A percentile compares a stretch with the other conserved stretches of the same genome.
Evolutionary conservation across 2,797 vertebrate species (phyloP).

Genomic region (Esox lucius): DNA sequence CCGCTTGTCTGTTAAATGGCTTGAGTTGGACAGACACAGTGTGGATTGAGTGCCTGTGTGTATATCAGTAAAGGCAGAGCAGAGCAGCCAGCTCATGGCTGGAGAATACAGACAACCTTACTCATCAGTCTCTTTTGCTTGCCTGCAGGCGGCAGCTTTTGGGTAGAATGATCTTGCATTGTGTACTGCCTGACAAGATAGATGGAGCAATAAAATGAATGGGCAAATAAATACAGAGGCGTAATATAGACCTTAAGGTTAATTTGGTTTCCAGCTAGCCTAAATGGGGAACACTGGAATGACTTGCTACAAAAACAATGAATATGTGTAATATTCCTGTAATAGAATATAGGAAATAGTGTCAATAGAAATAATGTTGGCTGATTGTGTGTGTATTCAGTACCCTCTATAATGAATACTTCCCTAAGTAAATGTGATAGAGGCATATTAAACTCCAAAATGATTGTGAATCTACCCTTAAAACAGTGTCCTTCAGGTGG

Average conservation of each 20-base stretch:
- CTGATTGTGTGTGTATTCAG: neutral
- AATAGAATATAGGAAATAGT: no score
- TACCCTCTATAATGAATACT: no score
- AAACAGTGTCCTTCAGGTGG: no score
- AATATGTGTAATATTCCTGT: neutral
- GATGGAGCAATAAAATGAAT: neutral
- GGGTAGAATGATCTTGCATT: neutral
- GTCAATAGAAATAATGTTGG: neutral
- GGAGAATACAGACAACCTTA: neutral
- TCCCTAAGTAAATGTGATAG: no score
- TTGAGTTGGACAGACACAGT: neutral
- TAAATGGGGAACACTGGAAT: no score
- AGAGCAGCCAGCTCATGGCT: neutral
- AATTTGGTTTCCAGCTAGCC: no score
- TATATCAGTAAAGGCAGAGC: neutral
- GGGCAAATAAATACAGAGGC: neutral
- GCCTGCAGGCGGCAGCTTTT: no score
- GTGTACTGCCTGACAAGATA: neutral
- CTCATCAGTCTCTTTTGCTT: neutral
- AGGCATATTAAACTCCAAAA: no score
- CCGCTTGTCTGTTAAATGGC: no score
- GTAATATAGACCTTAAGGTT: neutral
- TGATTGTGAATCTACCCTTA: no score
- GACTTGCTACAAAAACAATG: neutral
- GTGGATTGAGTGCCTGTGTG: neutral